A percentile compares a stretch with the other conserved stretches of the same genome.
Evolutionary conservation across 2,797 vertebrate species (phyloP).

Genomic region (Threskiornis aethiopicus): DNA sequence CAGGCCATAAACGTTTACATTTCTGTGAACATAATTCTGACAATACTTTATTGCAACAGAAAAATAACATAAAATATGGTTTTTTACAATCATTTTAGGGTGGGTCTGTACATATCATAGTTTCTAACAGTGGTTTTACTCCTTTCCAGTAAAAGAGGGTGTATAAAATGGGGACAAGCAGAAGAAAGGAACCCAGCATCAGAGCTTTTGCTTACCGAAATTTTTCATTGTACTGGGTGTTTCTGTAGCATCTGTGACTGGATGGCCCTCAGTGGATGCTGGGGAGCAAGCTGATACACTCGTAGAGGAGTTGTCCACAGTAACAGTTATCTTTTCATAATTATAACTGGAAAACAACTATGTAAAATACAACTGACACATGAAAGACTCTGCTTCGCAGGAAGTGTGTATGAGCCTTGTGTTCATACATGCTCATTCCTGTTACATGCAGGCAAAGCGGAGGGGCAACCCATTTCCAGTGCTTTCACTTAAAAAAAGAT

Average conservation of each 20-base stretch:
- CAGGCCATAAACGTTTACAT: neutral
- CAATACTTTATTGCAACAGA: neutral
- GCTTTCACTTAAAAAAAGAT: neutral
- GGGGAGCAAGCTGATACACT: slow-evolving; percentile 59
- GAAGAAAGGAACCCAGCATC: neutral
- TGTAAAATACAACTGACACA: slow-evolving; percentile 33
- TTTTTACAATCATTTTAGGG: neutral
- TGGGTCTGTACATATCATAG: neutral
- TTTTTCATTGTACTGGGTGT: neutral
- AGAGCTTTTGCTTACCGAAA: slow-evolving; percentile 41
- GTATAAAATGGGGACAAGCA: neutral
- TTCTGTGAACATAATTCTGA: neutral
- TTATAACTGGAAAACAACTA: slow-evolving; percentile 68
- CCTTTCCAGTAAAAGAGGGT: neutral
- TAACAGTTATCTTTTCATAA: slow-evolving; percentile 63
- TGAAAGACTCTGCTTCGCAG: neutral
- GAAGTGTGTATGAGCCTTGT: neutral
- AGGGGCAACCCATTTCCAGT: neutral
- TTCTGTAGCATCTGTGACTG: neutral
- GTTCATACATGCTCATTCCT: neutral
- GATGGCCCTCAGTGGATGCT: neutral
- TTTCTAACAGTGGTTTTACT: slow-evolving; percentile 52
- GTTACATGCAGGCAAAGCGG: neutral
- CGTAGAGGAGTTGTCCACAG: slow-evolving; percentile 47
- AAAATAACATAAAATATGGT: neutral